phyloP scores from a whole-genome alignment of 1,140 invertebrate genomes.

The Polyergus mexicanus region DNA sequence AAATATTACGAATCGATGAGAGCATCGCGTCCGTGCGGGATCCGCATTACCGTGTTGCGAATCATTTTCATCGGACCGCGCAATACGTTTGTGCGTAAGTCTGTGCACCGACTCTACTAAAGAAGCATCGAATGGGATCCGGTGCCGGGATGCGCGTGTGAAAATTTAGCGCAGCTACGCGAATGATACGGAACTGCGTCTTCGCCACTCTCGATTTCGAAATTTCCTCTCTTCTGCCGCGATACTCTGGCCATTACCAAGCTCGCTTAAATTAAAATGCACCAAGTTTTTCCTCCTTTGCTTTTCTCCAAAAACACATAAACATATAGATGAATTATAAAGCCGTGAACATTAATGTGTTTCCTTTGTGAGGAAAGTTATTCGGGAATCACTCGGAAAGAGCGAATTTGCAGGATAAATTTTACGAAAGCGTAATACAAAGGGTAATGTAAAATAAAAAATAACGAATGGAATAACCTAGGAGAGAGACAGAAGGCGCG shows the following conservation, averaged over 20 bases:
- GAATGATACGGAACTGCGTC: too few species aligned
- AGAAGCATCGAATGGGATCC: not conserved
- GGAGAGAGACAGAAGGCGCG: not conserved
- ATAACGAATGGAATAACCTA: not conserved
- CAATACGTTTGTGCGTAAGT: not conserved
- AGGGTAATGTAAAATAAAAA: not conserved
- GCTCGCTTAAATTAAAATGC: not conserved
- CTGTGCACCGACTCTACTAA: not conserved
- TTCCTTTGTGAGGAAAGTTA: not conserved
- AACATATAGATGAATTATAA: not conserved
- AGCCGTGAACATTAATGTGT: not conserved
- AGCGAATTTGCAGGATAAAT: not conserved
- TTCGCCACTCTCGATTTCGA: slow-evolving; percentile 38
- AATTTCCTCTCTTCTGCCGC: slow-evolving; percentile 44
- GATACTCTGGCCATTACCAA: slow-evolving; percentile 13
- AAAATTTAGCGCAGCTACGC: too few species aligned
- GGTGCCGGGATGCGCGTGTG: not conserved
- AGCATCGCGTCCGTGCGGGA: slow-evolving; percentile 43
- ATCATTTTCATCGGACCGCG: slow-evolving; percentile 52
- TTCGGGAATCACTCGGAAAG: not conserved
- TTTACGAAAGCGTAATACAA: not conserved
- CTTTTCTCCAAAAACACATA: slow-evolving; percentile 13
- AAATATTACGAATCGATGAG: slow-evolving; percentile 68
- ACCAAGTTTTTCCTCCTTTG: slow-evolving; percentile 26
- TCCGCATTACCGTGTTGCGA: slow-evolving; percentile 49